phyloP scores from a whole-genome alignment of 2,797 vertebrate species.

The Setipinna tenuifilis region DNA sequence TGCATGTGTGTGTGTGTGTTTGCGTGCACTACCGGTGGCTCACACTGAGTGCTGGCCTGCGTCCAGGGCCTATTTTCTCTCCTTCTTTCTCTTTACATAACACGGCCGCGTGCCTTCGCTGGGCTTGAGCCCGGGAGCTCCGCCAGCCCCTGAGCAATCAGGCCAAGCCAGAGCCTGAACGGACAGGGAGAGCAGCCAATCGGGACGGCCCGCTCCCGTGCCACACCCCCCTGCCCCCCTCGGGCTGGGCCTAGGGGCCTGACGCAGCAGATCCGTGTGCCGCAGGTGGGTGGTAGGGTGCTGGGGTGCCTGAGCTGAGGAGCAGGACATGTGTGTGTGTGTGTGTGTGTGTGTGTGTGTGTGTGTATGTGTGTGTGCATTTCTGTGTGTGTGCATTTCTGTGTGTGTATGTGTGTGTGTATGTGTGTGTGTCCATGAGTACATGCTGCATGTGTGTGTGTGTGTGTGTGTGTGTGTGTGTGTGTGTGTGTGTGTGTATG shows the following conservation, averaged over 20 bases:
- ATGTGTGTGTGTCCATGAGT: neutral
- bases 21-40: slow-evolving; percentile 69
- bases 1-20: slow-evolving; percentile 59
- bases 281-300: slow-evolving; percentile 6
- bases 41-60: slow-evolving; percentile 72
- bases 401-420: neutral
- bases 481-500: neutral
- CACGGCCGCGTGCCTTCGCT: slow-evolving; percentile 50
- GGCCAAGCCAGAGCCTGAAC: slow-evolving; percentile 46
- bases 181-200: slow-evolving; percentile 47
- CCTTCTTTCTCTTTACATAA: slow-evolving; percentile 75
- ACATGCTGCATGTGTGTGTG: neutral
- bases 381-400: neutral
- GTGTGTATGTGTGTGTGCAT: neutral
- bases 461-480: neutral
- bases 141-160: slow-evolving; percentile 46
- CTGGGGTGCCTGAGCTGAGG: slow-evolving; percentile 25
- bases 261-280: slow-evolving; percentile 22
- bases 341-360: slow-evolving; percentile 17
- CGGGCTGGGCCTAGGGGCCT: slow-evolving; percentile 34
- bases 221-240: slow-evolving; percentile 51
- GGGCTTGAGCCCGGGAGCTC: slow-evolving; percentile 51
- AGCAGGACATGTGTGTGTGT: slow-evolving; percentile 3
- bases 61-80: slow-evolving; percentile 78
- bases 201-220: slow-evolving; percentile 51